Conservation (phyloP, 2,113 vertebrate species). For the Otocyon megalotis region DNA sequence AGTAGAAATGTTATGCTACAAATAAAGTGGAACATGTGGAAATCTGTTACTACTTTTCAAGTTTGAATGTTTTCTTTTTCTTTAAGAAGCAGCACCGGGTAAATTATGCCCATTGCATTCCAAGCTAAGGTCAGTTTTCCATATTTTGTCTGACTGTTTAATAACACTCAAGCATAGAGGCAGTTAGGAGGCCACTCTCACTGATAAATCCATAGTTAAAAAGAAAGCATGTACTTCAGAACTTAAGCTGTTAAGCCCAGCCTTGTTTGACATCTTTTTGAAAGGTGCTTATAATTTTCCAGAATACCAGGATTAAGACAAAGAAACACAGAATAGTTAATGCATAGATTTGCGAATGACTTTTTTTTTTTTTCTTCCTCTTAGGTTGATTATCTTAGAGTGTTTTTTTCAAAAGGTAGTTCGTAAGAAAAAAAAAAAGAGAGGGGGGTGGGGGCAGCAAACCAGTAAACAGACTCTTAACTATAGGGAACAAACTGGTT, state of each 20-base stretch:
- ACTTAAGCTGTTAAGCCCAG: not conserved
- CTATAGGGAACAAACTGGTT: not conserved
- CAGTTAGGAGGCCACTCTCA: not conserved
- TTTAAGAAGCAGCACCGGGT: not conserved
- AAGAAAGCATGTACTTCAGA: not conserved
- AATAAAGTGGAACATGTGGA: not conserved
- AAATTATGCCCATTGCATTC: not conserved
- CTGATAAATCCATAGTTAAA: slow-evolving; percentile 6
- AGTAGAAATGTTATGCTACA: not conserved
- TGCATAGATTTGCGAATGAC: not conserved
- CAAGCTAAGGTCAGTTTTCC: not conserved
- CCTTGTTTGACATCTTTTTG: slow-evolving; percentile 22
- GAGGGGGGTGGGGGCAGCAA: not conserved
- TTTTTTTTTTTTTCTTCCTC: not conserved
- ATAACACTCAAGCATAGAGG: slow-evolving; percentile 9
- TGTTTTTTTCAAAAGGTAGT: not conserved
- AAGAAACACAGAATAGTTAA: not conserved
- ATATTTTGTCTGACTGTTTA: slow-evolving; percentile 72
- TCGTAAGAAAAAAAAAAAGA: not conserved
- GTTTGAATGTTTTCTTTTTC: slow-evolving; percentile 68
- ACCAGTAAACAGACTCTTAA: not conserved
- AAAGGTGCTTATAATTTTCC: slow-evolving; percentile 41
- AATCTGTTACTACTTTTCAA: slow-evolving; percentile 30
- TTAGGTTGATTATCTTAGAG: not conserved
- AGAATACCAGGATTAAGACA: slow-evolving; percentile 33